Conservation (phyloP, 2,888 invertebrate genomes). For the Girardia tigrina region DNA sequence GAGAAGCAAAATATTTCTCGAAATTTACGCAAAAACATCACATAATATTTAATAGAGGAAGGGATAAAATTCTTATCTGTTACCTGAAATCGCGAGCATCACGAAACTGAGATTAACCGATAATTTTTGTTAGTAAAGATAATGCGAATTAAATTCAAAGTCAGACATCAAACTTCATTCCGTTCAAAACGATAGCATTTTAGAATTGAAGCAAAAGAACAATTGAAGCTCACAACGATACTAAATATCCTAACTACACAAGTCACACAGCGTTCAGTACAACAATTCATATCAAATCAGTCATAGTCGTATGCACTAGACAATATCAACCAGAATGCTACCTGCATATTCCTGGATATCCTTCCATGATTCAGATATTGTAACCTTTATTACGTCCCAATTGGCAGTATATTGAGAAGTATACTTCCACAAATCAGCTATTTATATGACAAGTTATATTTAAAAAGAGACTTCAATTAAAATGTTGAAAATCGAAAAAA, state of each 20-base stretch:
- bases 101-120: too few species aligned
- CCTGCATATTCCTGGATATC: constrained; percentile 20
- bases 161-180: too few species aligned
- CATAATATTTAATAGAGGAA: too few species aligned
- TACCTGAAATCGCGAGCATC: too few species aligned
- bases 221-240: too few species aligned
- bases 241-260: neutral
- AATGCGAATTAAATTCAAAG: too few species aligned
- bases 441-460: neutral
- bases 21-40: too few species aligned
- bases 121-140: too few species aligned
- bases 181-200: too few species aligned
- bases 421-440: constrained; percentile 15
- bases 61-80: too few species aligned
- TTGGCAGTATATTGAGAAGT: constrained; percentile 1
- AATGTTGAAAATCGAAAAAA: neutral
- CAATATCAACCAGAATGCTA: neutral
- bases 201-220: too few species aligned
- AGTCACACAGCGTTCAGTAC: neutral
- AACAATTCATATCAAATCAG: neutral
- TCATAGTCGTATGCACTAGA: neutral
- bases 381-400: neutral
- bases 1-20: too few species aligned
- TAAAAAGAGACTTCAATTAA: neutral
- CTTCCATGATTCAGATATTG: constrained; percentile 3